phyloP scores from a whole-genome alignment of 2,888 invertebrate species.

The Plagiodera versicolora region DNA sequence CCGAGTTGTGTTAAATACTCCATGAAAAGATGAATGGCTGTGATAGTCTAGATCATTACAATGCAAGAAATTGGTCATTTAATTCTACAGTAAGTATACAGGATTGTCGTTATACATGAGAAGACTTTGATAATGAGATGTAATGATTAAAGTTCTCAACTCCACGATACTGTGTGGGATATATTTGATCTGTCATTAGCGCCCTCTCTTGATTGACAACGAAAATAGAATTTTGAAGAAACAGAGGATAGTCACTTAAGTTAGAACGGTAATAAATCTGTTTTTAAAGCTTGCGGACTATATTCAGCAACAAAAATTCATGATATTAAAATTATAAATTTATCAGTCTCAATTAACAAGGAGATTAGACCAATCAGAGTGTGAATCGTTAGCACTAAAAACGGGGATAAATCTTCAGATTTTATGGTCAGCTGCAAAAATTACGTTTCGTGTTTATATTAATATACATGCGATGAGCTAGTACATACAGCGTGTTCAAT shows the following conservation, averaged over 20 bases:
- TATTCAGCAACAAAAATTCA: background rate
- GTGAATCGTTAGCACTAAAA: constrained; percentile 37
- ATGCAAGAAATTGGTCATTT: background rate
- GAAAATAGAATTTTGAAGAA: no score
- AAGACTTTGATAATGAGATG: no score
- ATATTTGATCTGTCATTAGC: no score
- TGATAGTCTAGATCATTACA: background rate
- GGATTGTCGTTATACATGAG: no score
- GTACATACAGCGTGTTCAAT: background rate
- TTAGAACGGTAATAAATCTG: no score
- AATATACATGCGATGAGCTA: background rate
- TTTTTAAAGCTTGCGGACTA: no score
- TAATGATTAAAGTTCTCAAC: no score
- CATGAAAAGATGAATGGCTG: background rate
- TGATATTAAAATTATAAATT: background rate
- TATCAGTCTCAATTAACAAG: background rate
- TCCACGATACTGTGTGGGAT: no score
- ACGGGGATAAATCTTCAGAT: constrained; percentile 25
- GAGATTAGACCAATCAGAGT: constrained; percentile 34
- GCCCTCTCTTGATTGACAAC: no score
- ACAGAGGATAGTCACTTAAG: no score
- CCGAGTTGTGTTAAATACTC: background rate
- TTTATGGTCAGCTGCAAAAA: constrained; percentile 31
- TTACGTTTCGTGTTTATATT: background rate
- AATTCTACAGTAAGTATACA: background rate